phyloP scores from a whole-genome alignment of 2,113 vertebrate species.

The Campylorhamphus procurvoides region DNA sequence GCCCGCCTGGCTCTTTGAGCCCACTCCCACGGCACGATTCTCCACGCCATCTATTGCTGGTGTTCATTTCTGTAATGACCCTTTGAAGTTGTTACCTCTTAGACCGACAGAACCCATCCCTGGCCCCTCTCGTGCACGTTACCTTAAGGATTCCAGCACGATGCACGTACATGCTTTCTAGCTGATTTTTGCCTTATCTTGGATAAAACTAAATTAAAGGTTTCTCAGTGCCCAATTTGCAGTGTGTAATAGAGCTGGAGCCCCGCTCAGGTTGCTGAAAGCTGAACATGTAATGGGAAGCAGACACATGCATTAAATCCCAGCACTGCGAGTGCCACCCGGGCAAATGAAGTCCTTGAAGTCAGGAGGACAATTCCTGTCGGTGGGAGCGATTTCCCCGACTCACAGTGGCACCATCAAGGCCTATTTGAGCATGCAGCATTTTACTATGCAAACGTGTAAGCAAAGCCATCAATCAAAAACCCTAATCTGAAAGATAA shows the following conservation, averaged over 20 bases:
- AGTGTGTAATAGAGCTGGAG: not conserved
- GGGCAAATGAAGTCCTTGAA: slow-evolving; percentile 48
- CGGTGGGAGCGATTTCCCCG: not conserved
- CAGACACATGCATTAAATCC: not conserved
- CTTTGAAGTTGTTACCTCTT: not conserved
- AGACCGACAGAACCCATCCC: not conserved
- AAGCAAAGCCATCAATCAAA: slow-evolving; percentile 35
- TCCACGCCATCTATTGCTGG: no score
- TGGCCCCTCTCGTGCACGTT: not conserved
- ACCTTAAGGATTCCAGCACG: slow-evolving; percentile 21
- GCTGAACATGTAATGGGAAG: not conserved
- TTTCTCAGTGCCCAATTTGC: not conserved
- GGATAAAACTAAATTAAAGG: not conserved
- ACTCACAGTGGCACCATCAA: not conserved
- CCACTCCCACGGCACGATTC: fast-evolving
- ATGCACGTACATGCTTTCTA: not conserved
- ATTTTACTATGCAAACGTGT: not conserved
- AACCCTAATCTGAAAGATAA: not conserved
- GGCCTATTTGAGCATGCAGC: not conserved
- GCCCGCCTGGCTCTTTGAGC: no score
- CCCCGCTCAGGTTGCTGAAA: not conserved
- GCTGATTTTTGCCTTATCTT: not conserved
- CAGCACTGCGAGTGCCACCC: not conserved
- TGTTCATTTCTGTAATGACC: not conserved
- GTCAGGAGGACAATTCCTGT: not conserved